Evolutionary conservation across 2,113 vertebrate species (phyloP), one percentile per base, ranked within the genome.

Genomic region (Circaetus cinerascens): DNA sequence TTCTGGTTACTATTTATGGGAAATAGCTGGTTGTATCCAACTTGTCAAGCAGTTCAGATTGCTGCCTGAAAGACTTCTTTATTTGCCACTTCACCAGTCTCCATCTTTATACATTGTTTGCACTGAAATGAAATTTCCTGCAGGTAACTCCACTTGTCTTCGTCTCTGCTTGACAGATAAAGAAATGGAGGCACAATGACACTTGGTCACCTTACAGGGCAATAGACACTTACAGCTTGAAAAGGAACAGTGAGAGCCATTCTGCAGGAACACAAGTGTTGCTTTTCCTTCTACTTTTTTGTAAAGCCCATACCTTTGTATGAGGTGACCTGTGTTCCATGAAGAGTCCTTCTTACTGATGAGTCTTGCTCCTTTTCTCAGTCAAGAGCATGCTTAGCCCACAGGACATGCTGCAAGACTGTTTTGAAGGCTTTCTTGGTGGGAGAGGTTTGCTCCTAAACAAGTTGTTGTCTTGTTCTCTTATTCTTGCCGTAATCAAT

Each of bases 1-100:
- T 46, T 88, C n/a, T 74, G 41, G 32, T 50, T 95, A 25, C 79
- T 92, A 21, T 95, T 96, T 96, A 81, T 92, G 88, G 88, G 67
- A 93, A 88, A 62, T 77, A 86, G 22, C 53, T 83, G 67, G 34
- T 74, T 90, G 67, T 66, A 32, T 76, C 71, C 59, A 51, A 29
- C 38, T 90, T 55, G 56, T 55, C 71, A 48, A 88, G 45, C 69
- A 68, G 19, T 82, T 68, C 57, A 68, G 43, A 60, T 76, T 2
- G 2, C 79, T 93, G 63, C 32, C 66, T 86, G 79, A 76, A 86
- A 66, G 50, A 11, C 10, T 12, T 59, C 68, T 84, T 67, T 85
- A 76, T 92, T 88, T 86, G 57, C 67, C 55, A 36, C 16, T 94
- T 74, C 10, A 63, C 30, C 32, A 48, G 30, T 78, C 51, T 83